Evolutionary conservation across 2,888 invertebrate genomes (phyloP).

Genomic region (Eristalinus aeneus): DNA sequence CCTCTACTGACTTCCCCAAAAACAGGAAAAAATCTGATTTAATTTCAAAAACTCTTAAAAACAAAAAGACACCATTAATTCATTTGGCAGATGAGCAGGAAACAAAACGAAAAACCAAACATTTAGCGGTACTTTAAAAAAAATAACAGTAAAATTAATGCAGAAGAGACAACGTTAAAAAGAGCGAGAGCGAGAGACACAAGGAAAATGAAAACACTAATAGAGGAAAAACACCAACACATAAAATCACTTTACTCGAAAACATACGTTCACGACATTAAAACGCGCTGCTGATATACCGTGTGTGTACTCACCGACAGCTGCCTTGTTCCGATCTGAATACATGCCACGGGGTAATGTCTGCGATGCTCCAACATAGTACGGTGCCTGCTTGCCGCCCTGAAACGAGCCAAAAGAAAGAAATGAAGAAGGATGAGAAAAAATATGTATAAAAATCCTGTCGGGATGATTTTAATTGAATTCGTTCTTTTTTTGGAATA

Average conservation of each 20-base stretch:
- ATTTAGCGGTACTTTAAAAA: background rate
- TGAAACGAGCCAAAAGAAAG: conserved; percentile 71
- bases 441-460: background rate
- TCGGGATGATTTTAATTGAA: conserved; percentile 12
- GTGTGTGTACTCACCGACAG: conserved; percentile 78
- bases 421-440: background rate
- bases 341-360: conserved; percentile 82
- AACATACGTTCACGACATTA: background rate
- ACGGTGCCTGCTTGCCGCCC: conserved; percentile 80
- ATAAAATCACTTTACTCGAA: background rate
- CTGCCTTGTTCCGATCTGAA: conserved; percentile 79
- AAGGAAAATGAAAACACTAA: background rate
- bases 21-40: background rate
- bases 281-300: background rate
- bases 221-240: background rate
- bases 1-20: background rate
- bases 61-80: background rate
- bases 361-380: conserved; percentile 80
- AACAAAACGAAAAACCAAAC: background rate
- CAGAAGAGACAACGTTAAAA: background rate
- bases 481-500: background rate
- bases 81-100: background rate
- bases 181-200: background rate
- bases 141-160: conserved; percentile 19
- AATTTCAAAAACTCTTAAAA: conserved; percentile 5